These are phyloP conservation scores for Hylia prasina DNA, from an alignment of 2,113 vertebrate species.

Conservation along the genomic window DNA sequence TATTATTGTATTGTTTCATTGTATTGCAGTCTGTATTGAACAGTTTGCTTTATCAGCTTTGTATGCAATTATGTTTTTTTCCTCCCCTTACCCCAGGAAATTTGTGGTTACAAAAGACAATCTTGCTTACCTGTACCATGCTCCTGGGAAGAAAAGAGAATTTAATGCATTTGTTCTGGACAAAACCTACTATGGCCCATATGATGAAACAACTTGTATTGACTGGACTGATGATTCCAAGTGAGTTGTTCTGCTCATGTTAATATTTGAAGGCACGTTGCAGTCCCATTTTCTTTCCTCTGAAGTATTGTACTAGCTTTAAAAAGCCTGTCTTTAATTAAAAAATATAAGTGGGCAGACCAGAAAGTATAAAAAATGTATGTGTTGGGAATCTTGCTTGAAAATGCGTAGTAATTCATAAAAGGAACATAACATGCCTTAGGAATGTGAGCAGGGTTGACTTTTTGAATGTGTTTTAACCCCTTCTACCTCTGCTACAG, in stretches of 20 bases:
- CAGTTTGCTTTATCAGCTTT: neutral
- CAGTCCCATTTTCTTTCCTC: neutral
- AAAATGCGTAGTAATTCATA: neutral
- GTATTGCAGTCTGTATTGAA: neutral
- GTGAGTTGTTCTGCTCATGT: constrained; percentile 65
- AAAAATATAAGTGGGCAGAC: neutral
- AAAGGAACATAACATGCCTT: neutral
- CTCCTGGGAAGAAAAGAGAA: constrained; percentile 87
- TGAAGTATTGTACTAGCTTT: neutral
- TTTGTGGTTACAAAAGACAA: constrained; percentile 93
- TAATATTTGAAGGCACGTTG: neutral
- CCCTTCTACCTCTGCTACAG: neutral
- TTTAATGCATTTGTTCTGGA: constrained; percentile 94
- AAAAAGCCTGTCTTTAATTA: neutral
- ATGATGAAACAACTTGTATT: constrained; percentile 94
- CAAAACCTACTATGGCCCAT: constrained; percentile 93
- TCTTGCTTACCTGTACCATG: constrained; percentile 89
- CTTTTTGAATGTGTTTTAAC: neutral
- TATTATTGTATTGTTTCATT: neutral
- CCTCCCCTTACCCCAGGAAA: constrained; percentile 67
- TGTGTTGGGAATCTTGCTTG: neutral
- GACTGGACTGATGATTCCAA: constrained; percentile 97
- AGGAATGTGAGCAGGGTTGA: neutral
- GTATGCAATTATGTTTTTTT: neutral
- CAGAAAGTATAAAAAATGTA: neutral